Conservation (phyloP, 2,113 vertebrate species). For the Channa argus region DNA sequence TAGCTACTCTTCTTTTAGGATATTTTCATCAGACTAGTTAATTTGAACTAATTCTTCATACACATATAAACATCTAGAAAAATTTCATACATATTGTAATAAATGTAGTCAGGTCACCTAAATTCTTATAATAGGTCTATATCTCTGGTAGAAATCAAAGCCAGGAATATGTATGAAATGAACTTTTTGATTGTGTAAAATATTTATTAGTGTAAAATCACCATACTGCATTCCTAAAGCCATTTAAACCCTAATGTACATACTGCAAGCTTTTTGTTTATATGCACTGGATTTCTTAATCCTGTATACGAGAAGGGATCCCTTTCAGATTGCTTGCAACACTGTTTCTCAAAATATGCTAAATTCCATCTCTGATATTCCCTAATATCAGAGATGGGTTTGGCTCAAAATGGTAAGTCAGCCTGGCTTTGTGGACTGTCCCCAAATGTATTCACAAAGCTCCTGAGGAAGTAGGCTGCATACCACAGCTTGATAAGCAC, state of each 20-base stretch:
- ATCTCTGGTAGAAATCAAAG: too few relatives aligned
- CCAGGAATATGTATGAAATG: neutral
- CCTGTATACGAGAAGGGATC: slow-evolving; percentile 17
- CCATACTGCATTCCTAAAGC: neutral
- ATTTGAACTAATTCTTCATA: too few relatives aligned
- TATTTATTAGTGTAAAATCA: neutral
- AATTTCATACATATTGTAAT: too few relatives aligned
- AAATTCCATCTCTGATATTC: slow-evolving; percentile 58
- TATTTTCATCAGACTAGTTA: too few relatives aligned
- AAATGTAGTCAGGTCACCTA: neutral
- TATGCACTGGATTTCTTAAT: slow-evolving; percentile 41
- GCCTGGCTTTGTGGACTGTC: slow-evolving; percentile 60
- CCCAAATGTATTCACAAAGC: slow-evolving; percentile 64
- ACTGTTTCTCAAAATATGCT: neutral
- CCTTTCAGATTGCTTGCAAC: slow-evolving; percentile 29
- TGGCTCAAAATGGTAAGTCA: slow-evolving; percentile 44
- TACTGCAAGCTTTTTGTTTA: neutral
- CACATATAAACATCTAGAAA: too few relatives aligned
- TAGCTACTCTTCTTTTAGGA: too few relatives aligned
- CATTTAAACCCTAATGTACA: neutral
- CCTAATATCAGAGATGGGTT: slow-evolving; percentile 4
- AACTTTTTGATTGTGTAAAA: neutral
- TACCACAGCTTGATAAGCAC: slow-evolving; percentile 24
- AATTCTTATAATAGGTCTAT: neutral
- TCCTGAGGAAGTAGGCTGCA: slow-evolving; percentile 74